A percentile compares a stretch with the other conserved stretches of the same genome.
Conservation (phyloP, 2,888 invertebrate genomes). For the Clivina fossor region DNA sequence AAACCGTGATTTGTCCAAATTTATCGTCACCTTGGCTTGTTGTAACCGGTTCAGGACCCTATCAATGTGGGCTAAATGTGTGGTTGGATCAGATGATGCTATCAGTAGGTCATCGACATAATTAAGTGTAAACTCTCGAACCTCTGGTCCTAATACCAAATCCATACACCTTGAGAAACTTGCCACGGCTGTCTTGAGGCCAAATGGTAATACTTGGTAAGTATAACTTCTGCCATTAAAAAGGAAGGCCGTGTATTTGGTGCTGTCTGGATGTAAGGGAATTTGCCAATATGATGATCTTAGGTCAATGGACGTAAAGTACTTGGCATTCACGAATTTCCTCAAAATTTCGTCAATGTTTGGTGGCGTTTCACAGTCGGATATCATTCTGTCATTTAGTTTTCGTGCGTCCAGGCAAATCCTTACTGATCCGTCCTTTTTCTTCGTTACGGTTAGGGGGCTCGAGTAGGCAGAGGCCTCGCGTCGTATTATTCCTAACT, state of each 20-base stretch:
- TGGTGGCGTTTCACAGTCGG: slow-evolving; percentile 41
- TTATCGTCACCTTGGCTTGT: slow-evolving; percentile 40
- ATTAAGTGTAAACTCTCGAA: slow-evolving; percentile 38
- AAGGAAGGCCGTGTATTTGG: slow-evolving; percentile 40
- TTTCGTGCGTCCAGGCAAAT: slow-evolving; percentile 45
- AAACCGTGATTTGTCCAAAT: slow-evolving; percentile 41
- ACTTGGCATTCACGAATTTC: slow-evolving; percentile 22
- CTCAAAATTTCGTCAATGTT: slow-evolving; percentile 36
- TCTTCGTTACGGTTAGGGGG: slow-evolving; percentile 43
- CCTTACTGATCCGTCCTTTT: slow-evolving; percentile 44
- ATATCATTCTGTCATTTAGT: slow-evolving; percentile 43
- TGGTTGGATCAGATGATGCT: slow-evolving; percentile 38
- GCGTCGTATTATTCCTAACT: slow-evolving; percentile 42
- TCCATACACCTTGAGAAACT: slow-evolving; percentile 41
- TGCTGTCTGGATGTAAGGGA: slow-evolving; percentile 36
- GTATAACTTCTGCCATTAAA: slow-evolving; percentile 40
- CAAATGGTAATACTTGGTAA: slow-evolving; percentile 45
- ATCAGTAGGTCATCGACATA: slow-evolving; percentile 46
- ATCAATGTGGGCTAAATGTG: slow-evolving; percentile 39
- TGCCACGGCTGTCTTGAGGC: slow-evolving; percentile 42
- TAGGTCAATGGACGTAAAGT: slow-evolving; percentile 28
- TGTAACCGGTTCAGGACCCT: slow-evolving; percentile 36
- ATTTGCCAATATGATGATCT: slow-evolving; percentile 41
- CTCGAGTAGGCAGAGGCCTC: slow-evolving; percentile 44
- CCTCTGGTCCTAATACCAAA: slow-evolving; percentile 41